phyloP scores from a whole-genome alignment of 2,113 vertebrate species.

The Monarcha castaneiventris region DNA sequence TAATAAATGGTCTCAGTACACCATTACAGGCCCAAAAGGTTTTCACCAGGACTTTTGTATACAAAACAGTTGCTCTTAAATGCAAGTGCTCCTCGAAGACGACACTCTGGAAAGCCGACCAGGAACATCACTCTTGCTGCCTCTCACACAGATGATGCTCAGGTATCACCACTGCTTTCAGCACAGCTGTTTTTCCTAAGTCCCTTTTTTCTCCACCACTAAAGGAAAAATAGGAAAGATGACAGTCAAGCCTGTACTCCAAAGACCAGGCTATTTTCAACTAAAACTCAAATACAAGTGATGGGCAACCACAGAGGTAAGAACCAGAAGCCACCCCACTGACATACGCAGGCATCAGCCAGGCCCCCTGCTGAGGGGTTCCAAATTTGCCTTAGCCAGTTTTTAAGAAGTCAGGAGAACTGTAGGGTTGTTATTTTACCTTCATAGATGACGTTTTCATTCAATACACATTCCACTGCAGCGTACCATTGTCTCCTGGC shows the following conservation, averaged over 20 bases:
- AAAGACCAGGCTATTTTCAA: neutral
- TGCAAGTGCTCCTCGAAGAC: neutral
- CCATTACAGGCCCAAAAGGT: neutral
- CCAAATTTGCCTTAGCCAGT: neutral
- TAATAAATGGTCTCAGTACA: neutral
- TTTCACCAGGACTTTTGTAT: neutral
- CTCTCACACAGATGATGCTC: neutral
- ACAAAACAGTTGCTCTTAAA: neutral
- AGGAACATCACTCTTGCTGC: neutral
- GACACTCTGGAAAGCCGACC: neutral
- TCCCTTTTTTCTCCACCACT: neutral
- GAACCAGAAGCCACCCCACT: fast-evolving
- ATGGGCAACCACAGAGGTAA: neutral
- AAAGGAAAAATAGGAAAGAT: neutral
- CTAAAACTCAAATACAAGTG: neutral
- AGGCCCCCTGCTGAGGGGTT: neutral
- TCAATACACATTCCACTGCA: conserved; percentile 5
- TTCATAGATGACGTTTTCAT: neutral
- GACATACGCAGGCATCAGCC: fast-evolving
- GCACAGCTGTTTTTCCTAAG: neutral
- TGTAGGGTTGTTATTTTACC: neutral
- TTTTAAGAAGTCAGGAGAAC: neutral
- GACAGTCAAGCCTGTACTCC: neutral
- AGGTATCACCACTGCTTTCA: fast-evolving
- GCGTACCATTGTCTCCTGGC: neutral